Evolutionary conservation across 2,113 vertebrate species (phyloP).

Genomic region (Cyanoderma ruficeps): DNA sequence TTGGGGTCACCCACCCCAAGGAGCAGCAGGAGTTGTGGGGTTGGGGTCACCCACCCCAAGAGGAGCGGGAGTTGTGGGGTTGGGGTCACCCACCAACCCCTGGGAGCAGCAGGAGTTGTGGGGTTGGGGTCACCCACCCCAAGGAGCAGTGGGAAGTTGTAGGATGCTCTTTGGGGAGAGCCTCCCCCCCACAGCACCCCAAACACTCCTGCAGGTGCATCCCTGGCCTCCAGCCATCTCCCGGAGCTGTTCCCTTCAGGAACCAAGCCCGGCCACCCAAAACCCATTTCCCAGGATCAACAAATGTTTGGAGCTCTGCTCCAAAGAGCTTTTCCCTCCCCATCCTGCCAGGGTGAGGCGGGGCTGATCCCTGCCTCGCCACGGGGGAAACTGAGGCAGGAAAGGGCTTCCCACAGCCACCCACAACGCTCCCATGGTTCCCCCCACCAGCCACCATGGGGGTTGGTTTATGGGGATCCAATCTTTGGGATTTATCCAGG

Average conservation of each 20-base stretch:
- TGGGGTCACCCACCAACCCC: background rate
- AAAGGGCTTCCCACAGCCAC: background rate
- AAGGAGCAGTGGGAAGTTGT: accelerated
- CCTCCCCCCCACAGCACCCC: accelerated
- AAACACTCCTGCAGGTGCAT: background rate
- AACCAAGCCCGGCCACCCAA: background rate
- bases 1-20: accelerated
- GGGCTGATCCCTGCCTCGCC: background rate
- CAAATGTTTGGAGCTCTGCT: background rate
- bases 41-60: no score
- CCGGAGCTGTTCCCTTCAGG: slow-evolving; percentile 11
- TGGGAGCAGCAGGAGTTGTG: background rate
- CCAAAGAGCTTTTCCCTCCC: background rate
- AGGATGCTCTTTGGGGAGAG: background rate
- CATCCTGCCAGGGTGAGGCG: background rate
- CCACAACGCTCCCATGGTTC: accelerated
- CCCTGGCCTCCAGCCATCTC: background rate
- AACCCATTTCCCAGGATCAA: background rate
- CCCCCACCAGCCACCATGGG: background rate
- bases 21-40: no score
- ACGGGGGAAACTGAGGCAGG: slow-evolving; percentile 36
- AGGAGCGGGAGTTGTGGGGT: no score
- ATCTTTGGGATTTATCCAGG: background rate
- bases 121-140: background rate
- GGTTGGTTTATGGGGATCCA: background rate